Percentiles rank a stretch among this genome's conserved stretches.
phyloP scores from a whole-genome alignment of 2,888 invertebrate species.

The Margaritifera margaritifera region DNA sequence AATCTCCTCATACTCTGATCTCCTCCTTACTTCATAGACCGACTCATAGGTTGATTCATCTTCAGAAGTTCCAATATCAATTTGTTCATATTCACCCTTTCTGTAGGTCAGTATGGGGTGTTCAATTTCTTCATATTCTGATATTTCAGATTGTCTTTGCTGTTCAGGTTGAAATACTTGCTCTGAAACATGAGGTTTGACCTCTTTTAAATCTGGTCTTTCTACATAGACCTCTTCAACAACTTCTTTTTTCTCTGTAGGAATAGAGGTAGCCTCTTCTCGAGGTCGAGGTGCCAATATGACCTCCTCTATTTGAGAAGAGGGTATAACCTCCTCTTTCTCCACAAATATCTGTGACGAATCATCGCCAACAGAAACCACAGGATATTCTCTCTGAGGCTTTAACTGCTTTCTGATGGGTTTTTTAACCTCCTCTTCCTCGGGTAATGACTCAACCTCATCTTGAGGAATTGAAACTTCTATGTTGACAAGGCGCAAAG shows the following conservation, averaged over 20 bases:
- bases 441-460: too few relatives aligned
- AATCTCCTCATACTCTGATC: not conserved
- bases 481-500: too few relatives aligned
- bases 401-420: too few relatives aligned
- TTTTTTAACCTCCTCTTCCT: too few relatives aligned
- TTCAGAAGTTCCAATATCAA: slow-evolving; percentile 15
- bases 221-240: slow-evolving; percentile 14
- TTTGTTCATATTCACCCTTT: slow-evolving; percentile 7
- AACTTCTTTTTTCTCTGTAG: slow-evolving; percentile 1
- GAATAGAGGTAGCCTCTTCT: not conserved
- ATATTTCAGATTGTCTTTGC: not conserved
- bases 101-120: not conserved
- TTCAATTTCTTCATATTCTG: slow-evolving; percentile 4
- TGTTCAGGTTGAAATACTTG: not conserved
- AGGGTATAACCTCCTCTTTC: not conserved
- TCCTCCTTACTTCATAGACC: slow-evolving; percentile 3
- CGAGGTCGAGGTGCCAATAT: slow-evolving; percentile 6
- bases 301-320: slow-evolving; percentile 31
- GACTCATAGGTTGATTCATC: not conserved
- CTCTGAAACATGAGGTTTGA: slow-evolving; percentile 1
- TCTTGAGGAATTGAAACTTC: too few relatives aligned
- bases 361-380: too few relatives aligned
- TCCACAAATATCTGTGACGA: too few relatives aligned
- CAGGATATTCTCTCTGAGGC: too few relatives aligned
- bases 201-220: slow-evolving; percentile 3